Evolutionary conservation across 2,888 invertebrate species (phyloP).

Genomic region (Rotaria macrura): DNA sequence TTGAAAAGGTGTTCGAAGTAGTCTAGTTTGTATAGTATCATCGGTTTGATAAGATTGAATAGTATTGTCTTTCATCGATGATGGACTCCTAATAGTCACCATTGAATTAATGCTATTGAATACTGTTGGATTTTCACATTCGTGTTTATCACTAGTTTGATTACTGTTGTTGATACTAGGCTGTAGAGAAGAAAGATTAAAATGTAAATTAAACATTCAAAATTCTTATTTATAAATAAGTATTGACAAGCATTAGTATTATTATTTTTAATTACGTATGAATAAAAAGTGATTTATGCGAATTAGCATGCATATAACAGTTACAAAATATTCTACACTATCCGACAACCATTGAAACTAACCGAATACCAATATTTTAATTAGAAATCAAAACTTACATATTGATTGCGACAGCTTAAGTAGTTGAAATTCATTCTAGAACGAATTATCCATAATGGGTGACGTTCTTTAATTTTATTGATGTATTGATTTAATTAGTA

Average conservation of each 20-base stretch:
- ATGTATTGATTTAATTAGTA: too few relatives aligned
- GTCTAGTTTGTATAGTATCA: neutral
- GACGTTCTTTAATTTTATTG: neutral
- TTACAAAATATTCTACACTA: neutral
- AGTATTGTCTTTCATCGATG: neutral
- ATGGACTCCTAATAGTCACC: neutral
- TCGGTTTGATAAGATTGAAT: neutral
- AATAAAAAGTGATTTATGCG: neutral
- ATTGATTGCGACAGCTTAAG: neutral
- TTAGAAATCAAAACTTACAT: neutral
- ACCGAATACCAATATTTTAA: too few relatives aligned
- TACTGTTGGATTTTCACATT: neutral
- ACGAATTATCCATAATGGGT: neutral
- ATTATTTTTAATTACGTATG: neutral
- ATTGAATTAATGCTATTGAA: neutral
- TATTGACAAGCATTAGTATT: neutral
- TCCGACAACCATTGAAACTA: neutral
- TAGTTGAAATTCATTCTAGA: neutral
- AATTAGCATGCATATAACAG: neutral
- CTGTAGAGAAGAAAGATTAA: neutral
- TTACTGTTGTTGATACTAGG: neutral
- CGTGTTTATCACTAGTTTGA: neutral
- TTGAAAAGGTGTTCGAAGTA: neutral
- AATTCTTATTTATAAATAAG: neutral
- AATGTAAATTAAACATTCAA: neutral